These are phyloP conservation scores for Sinocyclocheilus rhinocerous DNA, from an alignment of 2,113 vertebrate species.

Conservation along the genomic window DNA sequence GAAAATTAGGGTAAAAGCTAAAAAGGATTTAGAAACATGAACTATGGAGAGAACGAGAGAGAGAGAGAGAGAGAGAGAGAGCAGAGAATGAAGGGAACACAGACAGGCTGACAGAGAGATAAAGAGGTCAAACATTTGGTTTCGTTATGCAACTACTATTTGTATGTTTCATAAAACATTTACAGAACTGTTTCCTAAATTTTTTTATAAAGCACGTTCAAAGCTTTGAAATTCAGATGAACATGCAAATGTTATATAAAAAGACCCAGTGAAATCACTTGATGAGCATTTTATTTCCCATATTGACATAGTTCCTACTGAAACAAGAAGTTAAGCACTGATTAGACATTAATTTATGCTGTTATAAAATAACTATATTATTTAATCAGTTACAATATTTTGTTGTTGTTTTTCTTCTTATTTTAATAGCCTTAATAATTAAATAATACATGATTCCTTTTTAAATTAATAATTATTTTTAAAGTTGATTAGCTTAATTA, in stretches of 20 bases:
- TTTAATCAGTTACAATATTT: no score
- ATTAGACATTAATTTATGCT: not conserved
- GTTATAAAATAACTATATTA: not conserved
- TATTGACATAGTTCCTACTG: not conserved
- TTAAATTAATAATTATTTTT: not conserved
- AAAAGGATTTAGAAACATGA: slow-evolving; percentile 26
- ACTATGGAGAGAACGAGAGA: not conserved
- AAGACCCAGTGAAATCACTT: not conserved
- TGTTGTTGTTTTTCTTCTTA: no score
- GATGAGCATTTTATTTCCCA: not conserved
- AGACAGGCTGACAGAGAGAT: not conserved
- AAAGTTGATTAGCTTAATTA: not conserved
- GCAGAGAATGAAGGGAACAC: not conserved
- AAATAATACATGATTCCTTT: not conserved
- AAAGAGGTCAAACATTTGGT: slow-evolving; percentile 2
- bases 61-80: not conserved
- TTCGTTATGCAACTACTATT: not conserved
- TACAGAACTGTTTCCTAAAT: no score
- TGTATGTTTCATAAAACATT: not conserved
- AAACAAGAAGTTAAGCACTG: not conserved
- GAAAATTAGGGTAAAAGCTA: slow-evolving; percentile 26
- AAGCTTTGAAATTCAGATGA: not conserved
- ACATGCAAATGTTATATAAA: not conserved
- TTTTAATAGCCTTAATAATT: no score
- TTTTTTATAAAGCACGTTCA: no score